Evolutionary conservation across 2,888 invertebrate species (phyloP), one percentile per base, ranked within the genome.

Genomic region (Ashinkailepas kermadecensis): DNA sequence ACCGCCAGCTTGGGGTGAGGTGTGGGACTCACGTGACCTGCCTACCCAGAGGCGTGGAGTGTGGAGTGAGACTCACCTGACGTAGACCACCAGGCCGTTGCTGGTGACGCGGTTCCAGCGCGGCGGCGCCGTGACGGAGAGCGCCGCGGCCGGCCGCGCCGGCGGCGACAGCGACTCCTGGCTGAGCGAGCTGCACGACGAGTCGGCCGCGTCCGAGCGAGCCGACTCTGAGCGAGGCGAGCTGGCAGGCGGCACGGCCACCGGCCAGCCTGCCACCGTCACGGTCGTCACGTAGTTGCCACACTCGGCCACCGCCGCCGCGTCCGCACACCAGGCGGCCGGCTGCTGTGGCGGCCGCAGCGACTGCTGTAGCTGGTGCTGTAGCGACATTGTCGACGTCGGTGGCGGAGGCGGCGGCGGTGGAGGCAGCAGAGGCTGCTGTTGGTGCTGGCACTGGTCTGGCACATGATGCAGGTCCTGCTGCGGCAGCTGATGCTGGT

Each of bases 161-260:
- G 79, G 79, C 57, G 79, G 79, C 23, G 79, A 59, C 79, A 59
- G 79, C 18, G 56, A 54, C 58, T 89, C 89, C 88, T 87, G 88
- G 87, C 88, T 88, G 85, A 88, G 86, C 88, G 82, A 82, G 81
- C 84, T 85, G 84, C 86, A 91, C 84, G 90, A 90, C 70, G 90
- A 90, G 86, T 91, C 91, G 74, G 90, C 90, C 82, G 90, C 88
- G 85, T 91, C 91, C 70, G 91, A 90, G 74, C 90, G 88, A 82
- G 89, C 90, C 82, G 90, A 90, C 86, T 91, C 90, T 86, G 90
- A 90, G 81, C 90, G 88, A 81, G 87, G 83, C 18, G 82, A 59
- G 23, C 23, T 58, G 23, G 74, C 54, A 7, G 54, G 25, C 54
- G 74, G 15, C 74, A 54, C 74, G 54, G 21, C 54, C 54, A 12